These are phyloP conservation scores for Drosophila austrosaltans DNA, from an alignment of 2,888 invertebrate genomes.

Conservation along the genomic window DNA sequence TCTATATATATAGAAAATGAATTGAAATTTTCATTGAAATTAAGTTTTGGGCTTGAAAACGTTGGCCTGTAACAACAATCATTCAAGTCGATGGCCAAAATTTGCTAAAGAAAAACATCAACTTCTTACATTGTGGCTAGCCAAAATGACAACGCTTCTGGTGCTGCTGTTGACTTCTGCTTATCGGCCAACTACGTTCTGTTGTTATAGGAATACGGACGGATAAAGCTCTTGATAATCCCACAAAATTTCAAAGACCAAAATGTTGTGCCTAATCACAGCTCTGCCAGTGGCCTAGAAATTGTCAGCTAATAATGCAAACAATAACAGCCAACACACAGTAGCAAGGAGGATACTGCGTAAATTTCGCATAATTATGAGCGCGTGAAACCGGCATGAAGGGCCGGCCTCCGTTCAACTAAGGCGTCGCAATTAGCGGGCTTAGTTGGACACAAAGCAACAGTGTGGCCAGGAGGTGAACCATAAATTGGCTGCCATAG, in stretches of 20 bases:
- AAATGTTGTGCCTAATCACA: conserved; percentile 45
- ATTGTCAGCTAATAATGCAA: conserved; percentile 74
- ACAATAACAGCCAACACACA: conserved; percentile 53
- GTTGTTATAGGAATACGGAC: conserved; percentile 22
- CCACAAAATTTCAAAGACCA: conserved; percentile 38
- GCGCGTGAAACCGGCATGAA: conserved; percentile 14
- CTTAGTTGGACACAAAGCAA: conserved; percentile 61
- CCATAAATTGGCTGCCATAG: conserved; percentile 60
- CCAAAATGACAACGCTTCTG: conserved; percentile 44
- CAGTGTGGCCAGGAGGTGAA: conserved; percentile 33
- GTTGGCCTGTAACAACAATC: conserved; percentile 65
- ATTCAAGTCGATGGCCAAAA: conserved; percentile 31
- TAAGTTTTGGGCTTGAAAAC: neutral
- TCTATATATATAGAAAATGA: too few relatives aligned
- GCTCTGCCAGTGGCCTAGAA: conserved; percentile 50
- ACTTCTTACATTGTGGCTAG: conserved; percentile 43
- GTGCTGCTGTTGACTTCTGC: conserved; percentile 21
- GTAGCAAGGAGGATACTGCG: conserved; percentile 39
- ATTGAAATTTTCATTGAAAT: neutral
- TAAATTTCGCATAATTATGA: conserved; percentile 64
- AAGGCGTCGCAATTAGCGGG: conserved; percentile 81
- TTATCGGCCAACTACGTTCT: conserved; percentile 5
- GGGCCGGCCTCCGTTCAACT: conserved; percentile 38
- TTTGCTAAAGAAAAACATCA: conserved; percentile 58
- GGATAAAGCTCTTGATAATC: conserved; percentile 67